These are phyloP conservation scores for Clarias pachynema DNA, from an alignment of 2,797 vertebrate genomes.

Conservation along the genomic window DNA sequence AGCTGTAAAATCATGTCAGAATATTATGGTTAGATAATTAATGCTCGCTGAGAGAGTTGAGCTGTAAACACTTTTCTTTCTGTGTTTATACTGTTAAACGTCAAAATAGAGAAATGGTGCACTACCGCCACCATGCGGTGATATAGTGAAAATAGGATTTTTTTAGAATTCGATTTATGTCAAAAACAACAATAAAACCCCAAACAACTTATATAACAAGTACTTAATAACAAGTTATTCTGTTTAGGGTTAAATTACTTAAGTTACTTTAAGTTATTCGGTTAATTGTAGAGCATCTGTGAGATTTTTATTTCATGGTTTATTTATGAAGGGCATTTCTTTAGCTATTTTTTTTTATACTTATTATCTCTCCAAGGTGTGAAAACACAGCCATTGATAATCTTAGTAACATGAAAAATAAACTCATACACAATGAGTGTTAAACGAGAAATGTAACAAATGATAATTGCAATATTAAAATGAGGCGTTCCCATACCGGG, in stretches of 20 bases:
- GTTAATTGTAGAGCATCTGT: too few species aligned
- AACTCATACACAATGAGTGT: background rate
- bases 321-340: background rate
- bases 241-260: too few species aligned
- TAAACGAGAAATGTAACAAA: background rate
- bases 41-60: background rate
- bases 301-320: background rate
- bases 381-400: background rate
- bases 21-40: background rate
- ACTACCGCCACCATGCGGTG: background rate
- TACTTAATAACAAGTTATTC: too few species aligned
- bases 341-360: background rate
- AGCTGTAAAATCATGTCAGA: background rate
- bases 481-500: conserved; percentile 68
- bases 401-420: background rate
- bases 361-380: background rate
- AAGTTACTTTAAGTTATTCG: too few species aligned
- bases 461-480: background rate
- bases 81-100: background rate
- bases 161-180: background rate
- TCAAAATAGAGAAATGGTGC: background rate
- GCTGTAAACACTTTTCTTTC: background rate
- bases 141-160: background rate
- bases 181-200: too few species aligned
- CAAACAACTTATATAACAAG: too few species aligned